A percentile compares a stretch with the other conserved stretches of the same genome.
phyloP scores from a whole-genome alignment of 2,888 invertebrate species.

The Lathronympha strigana region DNA sequence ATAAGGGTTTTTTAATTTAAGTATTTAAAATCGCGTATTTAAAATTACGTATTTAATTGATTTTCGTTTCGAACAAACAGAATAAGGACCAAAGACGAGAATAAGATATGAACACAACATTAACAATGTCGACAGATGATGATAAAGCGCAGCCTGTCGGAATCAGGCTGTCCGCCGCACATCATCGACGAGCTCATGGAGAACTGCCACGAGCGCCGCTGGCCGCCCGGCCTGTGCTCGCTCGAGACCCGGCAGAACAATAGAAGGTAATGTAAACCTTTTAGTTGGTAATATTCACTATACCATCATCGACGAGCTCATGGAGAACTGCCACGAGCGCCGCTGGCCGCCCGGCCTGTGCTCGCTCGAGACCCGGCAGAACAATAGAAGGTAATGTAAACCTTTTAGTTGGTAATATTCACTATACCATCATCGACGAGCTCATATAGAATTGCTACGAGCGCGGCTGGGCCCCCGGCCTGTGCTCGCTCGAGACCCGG shows the following conservation, averaged over 20 bases:
- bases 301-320: slow-evolving; percentile 96
- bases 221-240: slow-evolving; percentile 97
- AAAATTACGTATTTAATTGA: too few relatives aligned
- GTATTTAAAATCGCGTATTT: too few relatives aligned
- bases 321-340: slow-evolving; percentile 98
- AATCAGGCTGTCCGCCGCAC: slow-evolving; percentile 97
- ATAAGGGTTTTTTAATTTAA: too few relatives aligned
- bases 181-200: slow-evolving; percentile 98
- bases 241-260: slow-evolving; percentile 97
- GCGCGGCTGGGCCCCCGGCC: slow-evolving; percentile 96
- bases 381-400: slow-evolving; percentile 92
- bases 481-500: slow-evolving; percentile 95
- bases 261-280: slow-evolving; percentile 86
- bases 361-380: slow-evolving; percentile 96
- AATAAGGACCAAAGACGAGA: too few relatives aligned
- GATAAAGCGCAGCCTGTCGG: slow-evolving; percentile 96
- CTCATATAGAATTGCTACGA: slow-evolving; percentile 99
- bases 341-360: slow-evolving; percentile 97
- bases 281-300: too few relatives aligned
- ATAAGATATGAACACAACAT: too few relatives aligned
- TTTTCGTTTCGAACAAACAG: too few relatives aligned
- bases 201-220: slow-evolving; percentile 97
- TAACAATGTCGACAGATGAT: slow-evolving; percentile 87
- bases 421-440: slow-evolving; percentile 95
- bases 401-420: too few relatives aligned